A percentile compares a stretch with the other conserved stretches of the same genome.
Evolutionary conservation across 1,140 invertebrate species (phyloP).

Genomic region (Aphelinus atriplicis): DNA sequence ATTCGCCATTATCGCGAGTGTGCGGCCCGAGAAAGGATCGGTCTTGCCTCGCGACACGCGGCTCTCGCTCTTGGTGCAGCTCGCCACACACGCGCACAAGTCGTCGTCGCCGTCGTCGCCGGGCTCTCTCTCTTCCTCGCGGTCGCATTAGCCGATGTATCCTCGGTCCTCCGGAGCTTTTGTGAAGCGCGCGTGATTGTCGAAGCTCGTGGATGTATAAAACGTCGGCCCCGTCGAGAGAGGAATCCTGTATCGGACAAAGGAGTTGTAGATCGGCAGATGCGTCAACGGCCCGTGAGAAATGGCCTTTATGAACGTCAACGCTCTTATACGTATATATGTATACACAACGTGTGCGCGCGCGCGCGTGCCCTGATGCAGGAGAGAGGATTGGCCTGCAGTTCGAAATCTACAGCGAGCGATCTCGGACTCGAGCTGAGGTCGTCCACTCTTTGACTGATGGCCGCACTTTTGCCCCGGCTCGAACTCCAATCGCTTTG

Average conservation of each 20-base stretch:
- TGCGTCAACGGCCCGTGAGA: constrained; percentile 32
- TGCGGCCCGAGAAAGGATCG: no score
- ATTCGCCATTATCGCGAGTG: no score
- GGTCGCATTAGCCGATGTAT: constrained; percentile 20
- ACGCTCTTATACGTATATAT: constrained; percentile 3
- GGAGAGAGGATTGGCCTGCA: background rate
- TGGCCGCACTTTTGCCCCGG: no score
- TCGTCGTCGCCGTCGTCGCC: background rate
- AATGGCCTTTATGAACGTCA: constrained; percentile 36
- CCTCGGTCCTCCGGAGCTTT: constrained; percentile 9
- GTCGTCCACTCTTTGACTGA: no score
- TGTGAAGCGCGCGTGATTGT: background rate
- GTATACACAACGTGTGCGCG: background rate
- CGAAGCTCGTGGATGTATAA: no score
- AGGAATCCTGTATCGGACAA: constrained; percentile 26
- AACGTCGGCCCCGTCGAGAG: background rate
- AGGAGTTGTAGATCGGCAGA: constrained; percentile 40
- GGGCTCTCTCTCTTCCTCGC: no score
- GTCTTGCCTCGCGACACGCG: no score
- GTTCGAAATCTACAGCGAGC: constrained; percentile 31
- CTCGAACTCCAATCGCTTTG: no score
- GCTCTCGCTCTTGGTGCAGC: no score
- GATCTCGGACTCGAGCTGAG: background rate
- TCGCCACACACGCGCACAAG: no score
- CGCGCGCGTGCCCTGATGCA: background rate